Base-by-base conservation (phyloP, 1,140 invertebrate species). In the Drosophila subobscura region DNA sequence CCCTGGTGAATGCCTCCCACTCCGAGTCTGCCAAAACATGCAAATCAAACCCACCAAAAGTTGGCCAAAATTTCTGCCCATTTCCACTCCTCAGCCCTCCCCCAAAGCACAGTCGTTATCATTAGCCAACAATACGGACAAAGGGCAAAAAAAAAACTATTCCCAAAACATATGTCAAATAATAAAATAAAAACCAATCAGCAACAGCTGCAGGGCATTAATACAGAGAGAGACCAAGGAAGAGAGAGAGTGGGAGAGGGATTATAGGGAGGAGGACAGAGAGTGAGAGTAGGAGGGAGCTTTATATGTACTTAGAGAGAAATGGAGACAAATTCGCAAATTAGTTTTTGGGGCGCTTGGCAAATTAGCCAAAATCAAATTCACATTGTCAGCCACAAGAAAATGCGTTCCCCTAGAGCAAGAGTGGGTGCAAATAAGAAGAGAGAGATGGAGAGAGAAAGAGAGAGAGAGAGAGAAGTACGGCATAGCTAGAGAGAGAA, bases 141-240 rank as follows among this genome's bases (percentile, higher is more conserved):
- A 25, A 60, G 12, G 33, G 47, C 16, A 29, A 41, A 42, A 16
- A 20, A 41, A 66, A 37, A 74, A 74, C 72, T 79, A 76, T 71
- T 79, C 77, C 77, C 77, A 71, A 79, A 79, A 80, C 77, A 79
- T 79, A 79, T 79, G 77, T 79, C 77, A 72, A 79, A 79, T 79
- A 79, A 79, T 79, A 80, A 75, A 79, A 79, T 79, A 76, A 79
- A 79, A 79, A 75, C 77, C 77, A 79, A 79, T 79, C 77, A 79
- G 77, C 77, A 79, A 80, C 77, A 79, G 77, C 77, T 79, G 77
- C 72, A 54, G 54, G 56, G 66, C 57, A 79, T 79, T 79, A 79
- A 79, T 70, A 44, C 33, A 44, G 20, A 55, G 29, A 51, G 27
- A 44, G 7, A 53, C 33, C 56, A 58, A 22, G 51, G 41, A 2